Base-by-base conservation (phyloP, 2,888 invertebrate genomes). In the Pandemis cinnamomeana region DNA sequence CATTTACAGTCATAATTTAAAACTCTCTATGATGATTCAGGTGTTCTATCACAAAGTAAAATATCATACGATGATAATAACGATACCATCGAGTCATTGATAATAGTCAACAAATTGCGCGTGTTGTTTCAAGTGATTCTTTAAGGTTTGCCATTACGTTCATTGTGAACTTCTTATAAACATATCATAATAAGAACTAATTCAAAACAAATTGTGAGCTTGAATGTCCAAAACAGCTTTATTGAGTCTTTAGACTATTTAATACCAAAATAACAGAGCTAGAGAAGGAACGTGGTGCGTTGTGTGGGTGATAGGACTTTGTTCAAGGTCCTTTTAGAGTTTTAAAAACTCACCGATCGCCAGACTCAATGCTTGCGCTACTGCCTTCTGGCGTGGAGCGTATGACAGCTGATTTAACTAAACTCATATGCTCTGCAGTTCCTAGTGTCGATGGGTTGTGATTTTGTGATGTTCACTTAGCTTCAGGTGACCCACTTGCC, bases 21-120 rank as follows among this genome's bases (percentile, higher is more conserved):
- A 36, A 36, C 2, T 20, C 1, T 20, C 20, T 15, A 15, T 63
- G 44, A 63, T 44, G 62, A 63, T 20, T 46, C 46, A 46, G 63
- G 20, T 46, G 46, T 13, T 63, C n/a, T 64, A 64, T 64, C 64
- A 20, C 48, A 8, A 46, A 27, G 48, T 1, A 7, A 36, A 27
- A 10, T n/a, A 53, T 53, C 67, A 36, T 67, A 67, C 41, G 67
- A 53, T 67, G 41, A 41, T 67, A 48, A 66, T 36, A n/a, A 7
- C 20, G 67, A 15, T 67, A 67, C 36, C 41, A 53, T 27, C 48
- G 0, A 27, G 64, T 41, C 41, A 42, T 67, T 67, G 67, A 67
- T 67, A 67, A 67, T 53, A 51, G 27, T 36, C 44, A 8, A 67
- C 41, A 51, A 41, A 41, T 64, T 66, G 41, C n/a, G 41, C 36